These are phyloP conservation scores for Caenorhabditis plicata DNA, from an alignment of 2,888 invertebrate genomes.

Conservation along the genomic window DNA sequence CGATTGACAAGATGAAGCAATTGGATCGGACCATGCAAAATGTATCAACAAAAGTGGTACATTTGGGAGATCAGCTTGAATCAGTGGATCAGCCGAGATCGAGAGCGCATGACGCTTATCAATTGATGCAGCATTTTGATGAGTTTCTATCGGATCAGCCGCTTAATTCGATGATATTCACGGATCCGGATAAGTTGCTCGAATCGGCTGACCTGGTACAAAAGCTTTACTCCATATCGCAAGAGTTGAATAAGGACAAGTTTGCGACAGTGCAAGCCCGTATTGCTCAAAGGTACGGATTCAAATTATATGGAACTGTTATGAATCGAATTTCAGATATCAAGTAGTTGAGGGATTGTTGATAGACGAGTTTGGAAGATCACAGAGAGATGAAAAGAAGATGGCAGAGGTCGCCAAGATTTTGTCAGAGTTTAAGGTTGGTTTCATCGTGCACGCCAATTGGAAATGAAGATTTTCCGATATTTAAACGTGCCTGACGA, in stretches of 20 bases:
- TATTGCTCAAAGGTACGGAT: slow-evolving; percentile 62
- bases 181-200: slow-evolving; percentile 80
- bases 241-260: slow-evolving; percentile 73
- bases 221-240: slow-evolving; percentile 89
- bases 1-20: slow-evolving; percentile 69
- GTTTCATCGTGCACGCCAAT: slow-evolving; percentile 2
- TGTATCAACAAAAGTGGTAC: slow-evolving; percentile 94
- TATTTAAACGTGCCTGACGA: no score
- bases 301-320: no score
- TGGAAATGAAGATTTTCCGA: no score
- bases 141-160: slow-evolving; percentile 87
- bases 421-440: slow-evolving; percentile 87
- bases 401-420: slow-evolving; percentile 92
- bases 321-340: no score
- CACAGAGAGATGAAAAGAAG: slow-evolving; percentile 81
- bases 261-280: slow-evolving; percentile 59
- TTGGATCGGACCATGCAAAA: slow-evolving; percentile 92
- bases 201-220: slow-evolving; percentile 97
- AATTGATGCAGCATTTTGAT: slow-evolving; percentile 85
- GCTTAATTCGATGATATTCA: slow-evolving; percentile 82
- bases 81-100: slow-evolving; percentile 74
- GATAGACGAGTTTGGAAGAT: slow-evolving; percentile 89
- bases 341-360: slow-evolving; percentile 71
- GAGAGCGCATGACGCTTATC: slow-evolving; percentile 89
- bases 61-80: slow-evolving; percentile 96